phyloP scores from a whole-genome alignment of 2,113 vertebrate genomes.

The Myiozetetes cayanensis region DNA sequence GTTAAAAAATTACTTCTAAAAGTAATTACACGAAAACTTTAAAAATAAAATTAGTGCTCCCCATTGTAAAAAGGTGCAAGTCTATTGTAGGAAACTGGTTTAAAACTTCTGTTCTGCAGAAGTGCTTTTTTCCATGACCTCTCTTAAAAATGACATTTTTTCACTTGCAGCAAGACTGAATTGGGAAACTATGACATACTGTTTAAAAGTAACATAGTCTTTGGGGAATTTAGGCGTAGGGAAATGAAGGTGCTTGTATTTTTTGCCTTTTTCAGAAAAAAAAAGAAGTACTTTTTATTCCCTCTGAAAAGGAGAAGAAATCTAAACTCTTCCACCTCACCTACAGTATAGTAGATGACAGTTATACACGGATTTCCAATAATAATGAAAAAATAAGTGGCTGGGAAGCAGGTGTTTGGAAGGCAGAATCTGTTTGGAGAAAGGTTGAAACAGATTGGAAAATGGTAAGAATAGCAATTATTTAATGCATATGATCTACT shows the following conservation, averaged over 20 bases:
- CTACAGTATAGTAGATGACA: slow-evolving; percentile 82
- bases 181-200: neutral
- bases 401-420: slow-evolving; percentile 89
- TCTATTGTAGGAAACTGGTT: neutral
- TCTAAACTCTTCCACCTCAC: slow-evolving; percentile 80
- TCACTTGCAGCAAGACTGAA: neutral
- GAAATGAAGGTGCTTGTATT: neutral
- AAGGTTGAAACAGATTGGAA: slow-evolving; percentile 94
- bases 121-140: neutral
- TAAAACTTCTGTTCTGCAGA: neutral
- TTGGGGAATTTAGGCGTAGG: neutral
- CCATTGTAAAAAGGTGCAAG: neutral
- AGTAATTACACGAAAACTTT: neutral
- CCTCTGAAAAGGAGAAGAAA: slow-evolving; percentile 84
- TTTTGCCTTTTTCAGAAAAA: slow-evolving; percentile 65
- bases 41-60: neutral
- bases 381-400: slow-evolving; percentile 74
- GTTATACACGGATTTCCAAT: slow-evolving; percentile 84
- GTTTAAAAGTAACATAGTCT: neutral
- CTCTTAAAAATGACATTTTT: neutral
- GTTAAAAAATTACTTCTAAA: neutral
- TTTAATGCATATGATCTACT: neutral
- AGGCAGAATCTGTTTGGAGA: slow-evolving; percentile 83
- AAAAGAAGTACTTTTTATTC: slow-evolving; percentile 81
- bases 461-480: slow-evolving; percentile 78